phyloP scores from a whole-genome alignment of 2,797 vertebrate genomes.

The Fistularia commersonii region DNA sequence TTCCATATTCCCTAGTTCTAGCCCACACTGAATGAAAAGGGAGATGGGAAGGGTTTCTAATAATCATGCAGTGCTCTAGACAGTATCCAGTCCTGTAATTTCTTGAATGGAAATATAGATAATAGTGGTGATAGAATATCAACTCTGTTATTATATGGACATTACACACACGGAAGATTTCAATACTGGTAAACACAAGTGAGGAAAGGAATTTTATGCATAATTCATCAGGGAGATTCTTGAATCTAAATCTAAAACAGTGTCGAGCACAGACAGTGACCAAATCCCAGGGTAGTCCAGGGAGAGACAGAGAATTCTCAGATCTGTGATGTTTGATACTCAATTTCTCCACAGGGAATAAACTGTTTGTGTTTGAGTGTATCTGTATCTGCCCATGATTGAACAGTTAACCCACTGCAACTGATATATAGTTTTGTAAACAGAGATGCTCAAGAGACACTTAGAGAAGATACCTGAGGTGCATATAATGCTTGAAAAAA shows the following conservation, averaged over 20 bases:
- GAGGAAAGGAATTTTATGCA: background rate
- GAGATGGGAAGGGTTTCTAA: too few relatives aligned
- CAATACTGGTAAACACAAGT: background rate
- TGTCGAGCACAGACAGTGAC: background rate
- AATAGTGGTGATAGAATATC: too few relatives aligned
- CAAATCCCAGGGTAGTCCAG: background rate
- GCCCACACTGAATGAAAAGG: too few relatives aligned
- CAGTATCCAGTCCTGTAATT: too few relatives aligned
- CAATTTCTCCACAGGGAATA: slow-evolving; percentile 35
- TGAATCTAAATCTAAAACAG: background rate
- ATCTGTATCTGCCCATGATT: slow-evolving; percentile 21
- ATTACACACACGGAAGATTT: background rate
- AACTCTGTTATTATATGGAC: background rate
- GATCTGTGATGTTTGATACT: slow-evolving; percentile 13
- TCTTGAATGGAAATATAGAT: too few relatives aligned
- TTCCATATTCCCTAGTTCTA: too few relatives aligned
- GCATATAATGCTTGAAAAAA: slow-evolving; percentile 19
- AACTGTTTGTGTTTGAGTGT: slow-evolving; percentile 12
- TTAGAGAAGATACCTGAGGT: slow-evolving; percentile 37
- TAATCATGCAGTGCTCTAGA: too few relatives aligned
- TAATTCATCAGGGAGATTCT: too few relatives aligned
- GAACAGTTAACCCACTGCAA: slow-evolving; percentile 35
- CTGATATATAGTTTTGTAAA: slow-evolving; percentile 41
- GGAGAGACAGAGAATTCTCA: background rate
- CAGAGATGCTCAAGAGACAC: slow-evolving; percentile 35